These are phyloP conservation scores for Platycheirus albimanus DNA, from an alignment of 2,888 invertebrate species.

Conservation along the genomic window DNA sequence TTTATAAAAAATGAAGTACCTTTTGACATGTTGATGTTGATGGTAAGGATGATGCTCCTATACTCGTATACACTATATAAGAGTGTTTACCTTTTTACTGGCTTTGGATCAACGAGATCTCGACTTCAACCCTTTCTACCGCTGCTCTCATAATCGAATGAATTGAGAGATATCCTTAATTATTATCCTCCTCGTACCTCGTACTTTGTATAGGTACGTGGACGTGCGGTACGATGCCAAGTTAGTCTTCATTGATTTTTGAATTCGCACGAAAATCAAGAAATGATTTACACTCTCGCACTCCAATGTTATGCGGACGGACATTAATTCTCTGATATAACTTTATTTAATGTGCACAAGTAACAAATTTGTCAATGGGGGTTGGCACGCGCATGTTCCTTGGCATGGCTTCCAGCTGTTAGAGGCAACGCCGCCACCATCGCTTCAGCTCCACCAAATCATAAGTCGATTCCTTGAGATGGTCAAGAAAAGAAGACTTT, in stretches of 20 bases:
- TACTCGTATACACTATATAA: too few species aligned
- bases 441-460: not conserved
- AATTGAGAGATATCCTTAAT: conserved; percentile 70
- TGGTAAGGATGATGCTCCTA: conserved; percentile 9
- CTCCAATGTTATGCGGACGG: conserved; percentile 60
- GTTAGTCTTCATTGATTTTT: conserved; percentile 41
- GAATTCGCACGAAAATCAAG: conserved; percentile 63
- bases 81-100: conserved; percentile 50
- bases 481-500: conserved; percentile 30
- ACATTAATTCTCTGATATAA: conserved; percentile 68
- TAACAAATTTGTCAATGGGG: conserved; percentile 82
- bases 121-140: not conserved
- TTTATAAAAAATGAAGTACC: conserved; percentile 80
- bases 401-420: conserved; percentile 66
- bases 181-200: conserved; percentile 37
- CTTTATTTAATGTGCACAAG: conserved; percentile 75
- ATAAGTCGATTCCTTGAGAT: conserved; percentile 7
- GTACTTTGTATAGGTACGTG: too few species aligned
- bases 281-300: conserved; percentile 72
- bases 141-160: conserved; percentile 28
- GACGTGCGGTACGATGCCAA: too few species aligned
- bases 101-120: conserved; percentile 22
- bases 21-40: conserved; percentile 76
- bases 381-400: conserved; percentile 81
- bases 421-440: conserved; percentile 66